Percentiles rank a stretch among this genome's conserved stretches.
Evolutionary conservation across 2,797 vertebrate species (phyloP).

Genomic region (Oophaga sylvatica): DNA sequence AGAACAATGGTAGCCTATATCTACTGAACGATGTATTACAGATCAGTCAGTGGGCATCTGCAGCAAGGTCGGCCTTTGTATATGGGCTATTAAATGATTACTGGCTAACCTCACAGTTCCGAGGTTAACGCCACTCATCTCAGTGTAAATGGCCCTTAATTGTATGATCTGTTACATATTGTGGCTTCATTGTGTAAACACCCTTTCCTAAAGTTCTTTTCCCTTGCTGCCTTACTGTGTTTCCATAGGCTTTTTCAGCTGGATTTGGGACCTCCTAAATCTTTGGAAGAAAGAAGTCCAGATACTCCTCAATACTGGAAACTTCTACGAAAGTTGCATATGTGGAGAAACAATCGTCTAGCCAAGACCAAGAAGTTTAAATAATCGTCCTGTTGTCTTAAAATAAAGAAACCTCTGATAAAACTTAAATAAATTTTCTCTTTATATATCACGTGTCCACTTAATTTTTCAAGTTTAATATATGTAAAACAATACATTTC

Average conservation of each 20-base stretch:
- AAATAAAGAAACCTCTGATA: background rate
- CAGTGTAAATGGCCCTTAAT: too few species aligned
- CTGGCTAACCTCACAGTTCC: too few species aligned
- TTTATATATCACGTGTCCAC: background rate
- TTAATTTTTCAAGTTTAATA: background rate
- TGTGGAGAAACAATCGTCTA: conserved; percentile 83
- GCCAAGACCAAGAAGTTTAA: conserved; percentile 83
- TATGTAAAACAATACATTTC: background rate
- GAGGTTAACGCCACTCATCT: too few species aligned
- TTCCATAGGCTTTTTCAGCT: conserved; percentile 85
- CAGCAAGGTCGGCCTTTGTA: too few species aligned
- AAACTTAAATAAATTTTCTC: conserved; percentile 62
- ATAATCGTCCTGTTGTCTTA: background rate
- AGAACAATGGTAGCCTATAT: too few species aligned
- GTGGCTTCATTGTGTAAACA: background rate
- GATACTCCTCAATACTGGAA: conserved; percentile 82
- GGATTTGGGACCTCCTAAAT: conserved; percentile 78
- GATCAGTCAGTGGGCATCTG: too few species aligned
- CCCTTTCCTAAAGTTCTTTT: background rate
- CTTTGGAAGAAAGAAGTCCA: conserved; percentile 80
- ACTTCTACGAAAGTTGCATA: conserved; percentile 85
- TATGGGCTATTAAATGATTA: too few species aligned
- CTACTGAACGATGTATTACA: too few species aligned
- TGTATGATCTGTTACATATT: too few species aligned
- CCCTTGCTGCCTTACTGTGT: background rate